These are phyloP conservation scores for Paradisaea rubra DNA, from an alignment of 2,113 vertebrate species.

Conservation along the genomic window DNA sequence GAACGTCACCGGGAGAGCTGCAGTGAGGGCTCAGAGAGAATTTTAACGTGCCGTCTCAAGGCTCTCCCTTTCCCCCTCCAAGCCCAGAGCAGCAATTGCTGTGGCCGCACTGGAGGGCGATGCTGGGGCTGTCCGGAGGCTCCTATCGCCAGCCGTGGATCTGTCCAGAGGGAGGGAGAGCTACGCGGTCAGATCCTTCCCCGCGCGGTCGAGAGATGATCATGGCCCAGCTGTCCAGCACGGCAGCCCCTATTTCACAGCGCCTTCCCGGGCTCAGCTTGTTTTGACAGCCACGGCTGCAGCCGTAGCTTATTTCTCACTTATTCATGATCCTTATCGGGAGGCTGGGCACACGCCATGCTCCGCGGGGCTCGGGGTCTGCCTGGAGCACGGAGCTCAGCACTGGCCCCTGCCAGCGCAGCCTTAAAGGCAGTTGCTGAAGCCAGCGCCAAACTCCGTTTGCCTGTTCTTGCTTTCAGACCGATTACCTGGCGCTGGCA, in stretches of 20 bases:
- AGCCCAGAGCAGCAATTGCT: background rate
- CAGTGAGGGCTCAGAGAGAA: conserved; percentile 53
- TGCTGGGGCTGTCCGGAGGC: background rate
- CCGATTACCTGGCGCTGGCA: background rate
- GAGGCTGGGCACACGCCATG: background rate
- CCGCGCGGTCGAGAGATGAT: rapidly evolving
- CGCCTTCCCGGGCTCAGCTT: background rate
- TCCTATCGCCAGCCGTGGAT: background rate
- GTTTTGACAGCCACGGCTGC: background rate
- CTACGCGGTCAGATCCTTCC: background rate
- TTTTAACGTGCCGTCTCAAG: conserved; percentile 35
- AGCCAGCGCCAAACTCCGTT: background rate
- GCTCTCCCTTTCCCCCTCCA: background rate
- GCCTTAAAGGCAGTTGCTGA: background rate
- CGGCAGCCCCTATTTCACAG: background rate
- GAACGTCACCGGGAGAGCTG: conserved; percentile 52
- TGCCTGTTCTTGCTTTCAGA: background rate
- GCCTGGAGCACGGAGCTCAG: background rate
- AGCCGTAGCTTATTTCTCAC: background rate
- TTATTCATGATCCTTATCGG: background rate
- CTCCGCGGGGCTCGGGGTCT: background rate
- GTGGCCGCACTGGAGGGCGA: background rate
- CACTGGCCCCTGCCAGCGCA: rapidly evolving
- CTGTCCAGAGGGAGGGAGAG: background rate
- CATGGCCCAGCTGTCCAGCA: background rate